phyloP scores from a whole-genome alignment of 2,797 vertebrate genomes.

The Lagocephalus sceleratus region DNA sequence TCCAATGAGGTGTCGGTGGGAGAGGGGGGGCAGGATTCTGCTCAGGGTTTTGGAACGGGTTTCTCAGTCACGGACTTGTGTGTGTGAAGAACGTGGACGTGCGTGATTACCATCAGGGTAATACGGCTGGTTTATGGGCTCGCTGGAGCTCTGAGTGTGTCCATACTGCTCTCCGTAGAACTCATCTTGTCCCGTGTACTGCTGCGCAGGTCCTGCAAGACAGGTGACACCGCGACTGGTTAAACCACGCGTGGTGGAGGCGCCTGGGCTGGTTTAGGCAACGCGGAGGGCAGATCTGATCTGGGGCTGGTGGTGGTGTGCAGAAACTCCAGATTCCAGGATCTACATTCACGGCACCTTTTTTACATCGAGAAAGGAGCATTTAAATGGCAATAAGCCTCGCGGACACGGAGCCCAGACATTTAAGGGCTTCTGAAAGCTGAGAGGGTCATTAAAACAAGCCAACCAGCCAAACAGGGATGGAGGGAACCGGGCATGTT shows the following conservation, averaged over 20 bases:
- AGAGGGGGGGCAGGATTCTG: too few relatives aligned
- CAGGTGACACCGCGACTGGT: conserved; percentile 65
- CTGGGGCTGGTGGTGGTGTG: conserved; percentile 60
- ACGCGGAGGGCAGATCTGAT: conserved; percentile 17
- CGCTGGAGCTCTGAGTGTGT: conserved; percentile 86
- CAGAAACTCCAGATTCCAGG: conserved; percentile 74
- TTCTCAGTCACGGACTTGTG: conserved; percentile 30
- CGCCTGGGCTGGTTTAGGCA: conserved; percentile 1
- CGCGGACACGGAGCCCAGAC: too few relatives aligned
- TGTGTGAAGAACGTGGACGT: conserved; percentile 55
- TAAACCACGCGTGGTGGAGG: conserved; percentile 51
- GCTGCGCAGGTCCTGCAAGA: conserved; percentile 88
- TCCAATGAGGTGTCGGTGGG: too few relatives aligned
- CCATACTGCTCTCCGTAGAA: conserved; percentile 94
- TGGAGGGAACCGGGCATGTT: conserved; percentile 13
- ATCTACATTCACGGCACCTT: conserved; percentile 4
- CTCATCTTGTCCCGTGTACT: conserved; percentile 93
- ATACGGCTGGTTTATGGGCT: conserved; percentile 92
- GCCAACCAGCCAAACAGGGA: not conserved
- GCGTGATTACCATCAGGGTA: conserved; percentile 89
- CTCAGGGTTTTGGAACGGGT: conserved; percentile 21
- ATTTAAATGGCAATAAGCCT: too few relatives aligned
- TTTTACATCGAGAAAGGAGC: too few relatives aligned
- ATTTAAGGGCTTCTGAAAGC: too few relatives aligned
- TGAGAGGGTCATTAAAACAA: too few relatives aligned